Base-by-base conservation (phyloP, 2,797 vertebrate genomes). In the Hemitrygon akajei region DNA sequence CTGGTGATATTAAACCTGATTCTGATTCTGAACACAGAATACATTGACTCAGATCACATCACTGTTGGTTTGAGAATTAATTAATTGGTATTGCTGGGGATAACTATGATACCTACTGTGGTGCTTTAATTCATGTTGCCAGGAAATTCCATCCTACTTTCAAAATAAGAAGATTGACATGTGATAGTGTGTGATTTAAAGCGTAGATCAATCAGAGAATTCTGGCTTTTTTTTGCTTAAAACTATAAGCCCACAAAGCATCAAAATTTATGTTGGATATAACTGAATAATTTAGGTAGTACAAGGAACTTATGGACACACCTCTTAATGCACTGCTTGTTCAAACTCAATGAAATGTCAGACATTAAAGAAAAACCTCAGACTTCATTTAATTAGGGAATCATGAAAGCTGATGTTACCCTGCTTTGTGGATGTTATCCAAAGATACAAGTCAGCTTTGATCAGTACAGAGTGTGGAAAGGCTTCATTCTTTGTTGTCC, bases 381-480 rank as follows among this genome's bases (percentile, higher is more conserved):
- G 56, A 3, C 47, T 84, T 84, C 27, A 58, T 30, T 84, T 84
- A 25, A 84, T 30, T 81, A 58, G 11, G 56, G 81, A 84, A 84
- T 12, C 56, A 58, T 58, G 80, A 22, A 81, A 47, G 80, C 18
- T 81, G 37, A 81, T 81, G 10, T 84, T 58, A 14, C 22, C 25
- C 7, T 84, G 25, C 47, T 58, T 84, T 58, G 47, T 58, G 81
- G 47, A 58, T 84, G 56, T 84, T 84, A 84, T 30, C 81, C 80
- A 56, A 84, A 84, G 77, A 16, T 79, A 18, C n/a, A 37, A 79
- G 77, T 79, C 77, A 79, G n/a, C n/a, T 79, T 79, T 84, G 81
- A 30, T 30, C 81, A 84, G 30, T 84, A 22, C 40, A 47, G 81
- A 40, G 37, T 47, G 40, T 22, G 37, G 20, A 47, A 81, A 47